phyloP scores from a whole-genome alignment of 2,113 vertebrate genomes.

The Benitochromis conjunctus region DNA sequence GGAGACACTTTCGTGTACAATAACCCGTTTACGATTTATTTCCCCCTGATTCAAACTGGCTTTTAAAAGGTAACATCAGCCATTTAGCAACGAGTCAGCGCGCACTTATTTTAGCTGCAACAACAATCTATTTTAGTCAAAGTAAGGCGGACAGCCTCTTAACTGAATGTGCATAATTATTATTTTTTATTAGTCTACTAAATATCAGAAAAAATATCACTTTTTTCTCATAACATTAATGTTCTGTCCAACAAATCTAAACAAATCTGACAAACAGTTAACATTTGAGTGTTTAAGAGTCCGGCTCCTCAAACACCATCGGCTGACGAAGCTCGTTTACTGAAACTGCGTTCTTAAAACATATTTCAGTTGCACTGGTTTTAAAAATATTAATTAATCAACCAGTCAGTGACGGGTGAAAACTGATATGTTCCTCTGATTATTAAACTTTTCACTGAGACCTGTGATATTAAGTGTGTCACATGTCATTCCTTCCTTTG shows the following conservation, averaged over 20 bases:
- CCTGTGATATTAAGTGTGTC: neutral
- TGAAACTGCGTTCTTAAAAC: neutral
- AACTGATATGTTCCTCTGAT: neutral
- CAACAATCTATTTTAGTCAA: neutral
- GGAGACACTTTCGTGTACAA: neutral
- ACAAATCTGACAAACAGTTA: neutral
- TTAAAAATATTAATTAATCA: neutral
- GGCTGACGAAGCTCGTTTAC: neutral
- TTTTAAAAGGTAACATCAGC: neutral
- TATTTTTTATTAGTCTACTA: neutral
- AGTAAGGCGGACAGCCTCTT: neutral
- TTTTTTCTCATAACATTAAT: neutral
- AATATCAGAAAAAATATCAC: fast-evolving
- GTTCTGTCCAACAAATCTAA: neutral
- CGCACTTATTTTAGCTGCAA: neutral
- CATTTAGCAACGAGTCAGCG: neutral
- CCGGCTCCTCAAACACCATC: neutral
- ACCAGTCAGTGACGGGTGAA: neutral
- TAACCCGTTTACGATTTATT: neutral
- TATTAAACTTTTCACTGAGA: neutral
- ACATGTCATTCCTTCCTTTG: neutral
- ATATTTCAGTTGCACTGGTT: neutral
- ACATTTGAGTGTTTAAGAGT: neutral
- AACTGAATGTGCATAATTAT: fast-evolving
- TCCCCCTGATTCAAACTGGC: neutral